A percentile compares a stretch with the other conserved stretches of the same genome.
phyloP scores from a whole-genome alignment of 2,797 vertebrate genomes.

The Bovichtus variegatus region DNA sequence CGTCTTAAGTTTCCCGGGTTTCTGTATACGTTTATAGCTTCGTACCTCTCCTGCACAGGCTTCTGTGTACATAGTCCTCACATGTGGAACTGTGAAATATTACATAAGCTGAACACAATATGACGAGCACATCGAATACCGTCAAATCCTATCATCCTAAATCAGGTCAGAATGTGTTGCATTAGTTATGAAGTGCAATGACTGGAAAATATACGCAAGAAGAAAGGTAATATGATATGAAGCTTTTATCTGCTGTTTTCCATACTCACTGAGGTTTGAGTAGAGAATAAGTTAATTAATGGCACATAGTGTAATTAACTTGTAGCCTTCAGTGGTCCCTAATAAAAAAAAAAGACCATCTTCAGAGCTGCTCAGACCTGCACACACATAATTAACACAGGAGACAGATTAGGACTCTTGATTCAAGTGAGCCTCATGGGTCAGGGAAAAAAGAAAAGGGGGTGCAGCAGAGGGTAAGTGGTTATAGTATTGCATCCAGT shows the following conservation, averaged over 20 bases:
- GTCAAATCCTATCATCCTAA: slow-evolving; percentile 8
- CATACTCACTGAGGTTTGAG: slow-evolving; percentile 6
- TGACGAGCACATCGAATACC: not conserved
- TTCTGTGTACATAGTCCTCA: not conserved
- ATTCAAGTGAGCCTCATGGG: slow-evolving; percentile 42
- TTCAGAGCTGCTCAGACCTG: slow-evolving; percentile 34
- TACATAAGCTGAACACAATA: not conserved
- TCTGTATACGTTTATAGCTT: not conserved
- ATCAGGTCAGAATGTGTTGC: slow-evolving; percentile 32
- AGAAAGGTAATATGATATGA: slow-evolving; percentile 22
- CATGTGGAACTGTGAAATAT: not conserved
- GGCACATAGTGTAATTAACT: slow-evolving; percentile 71
- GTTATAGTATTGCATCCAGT: not conserved
- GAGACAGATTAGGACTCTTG: slow-evolving; percentile 63
- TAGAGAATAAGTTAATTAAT: slow-evolving; percentile 29
- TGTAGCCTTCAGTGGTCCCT: slow-evolving; percentile 58
- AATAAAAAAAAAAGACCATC: slow-evolving; percentile 46
- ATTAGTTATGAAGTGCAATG: slow-evolving; percentile 50
- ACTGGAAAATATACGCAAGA: slow-evolving; percentile 19
- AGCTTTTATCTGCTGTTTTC: slow-evolving; percentile 53
- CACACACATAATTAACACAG: slow-evolving; percentile 64
- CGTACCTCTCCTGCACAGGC: not conserved
- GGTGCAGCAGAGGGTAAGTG: slow-evolving; percentile 24
- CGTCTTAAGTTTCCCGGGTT: not conserved
- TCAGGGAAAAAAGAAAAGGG: not conserved